Base-by-base conservation (phyloP, 2,113 vertebrate genomes). In the Furnarius figulus region DNA sequence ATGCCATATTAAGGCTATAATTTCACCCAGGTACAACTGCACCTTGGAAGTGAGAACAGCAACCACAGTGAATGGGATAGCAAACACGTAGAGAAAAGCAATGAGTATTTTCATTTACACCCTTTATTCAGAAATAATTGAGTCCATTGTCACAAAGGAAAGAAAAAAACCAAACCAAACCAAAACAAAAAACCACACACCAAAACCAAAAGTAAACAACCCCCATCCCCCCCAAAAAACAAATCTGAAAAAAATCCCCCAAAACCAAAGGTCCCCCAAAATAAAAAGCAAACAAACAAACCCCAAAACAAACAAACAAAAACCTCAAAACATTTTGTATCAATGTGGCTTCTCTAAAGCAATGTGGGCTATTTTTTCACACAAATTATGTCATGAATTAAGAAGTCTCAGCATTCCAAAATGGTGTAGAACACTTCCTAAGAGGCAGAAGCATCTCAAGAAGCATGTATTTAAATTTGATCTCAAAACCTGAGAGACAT, bases 381-480 rank as follows among this genome's bases (percentile, higher is more conserved):
- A 74, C 15, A 40, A 74, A 74, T 59, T 52, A 55, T 27, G 9
- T 2, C 39, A 58, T 16, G 70, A 80, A 31, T 65, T 79, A 87
- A 74, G 28, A 70, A 70, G 25, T 24, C 18, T 65, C 46, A 90
- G 33, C 8, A 53, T 10, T 46, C 8, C 8, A 88, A 40, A 91
- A 52, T 5, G 4, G 14, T n/a, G 14, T 0, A 0, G 24, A 77
- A 74, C 12, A 28, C 3, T 33, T 70, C 6, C 14, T 42, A 2
- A 33, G 33, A 89, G 44, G 11, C 16, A 12, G 83, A 5, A 61
- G 20, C 8, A 63, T 44, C 39, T 74, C 46, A 58, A 27, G 18
- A 75, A 76, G 27, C 21, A 70, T 9, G 10, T 31, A 71, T 70
- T 73, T 86, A 37, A 68, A 52, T 80, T 80, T 85, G 12, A 44